Conservation (phyloP, 2,797 vertebrate species). For the Sebastes jordani region DNA sequence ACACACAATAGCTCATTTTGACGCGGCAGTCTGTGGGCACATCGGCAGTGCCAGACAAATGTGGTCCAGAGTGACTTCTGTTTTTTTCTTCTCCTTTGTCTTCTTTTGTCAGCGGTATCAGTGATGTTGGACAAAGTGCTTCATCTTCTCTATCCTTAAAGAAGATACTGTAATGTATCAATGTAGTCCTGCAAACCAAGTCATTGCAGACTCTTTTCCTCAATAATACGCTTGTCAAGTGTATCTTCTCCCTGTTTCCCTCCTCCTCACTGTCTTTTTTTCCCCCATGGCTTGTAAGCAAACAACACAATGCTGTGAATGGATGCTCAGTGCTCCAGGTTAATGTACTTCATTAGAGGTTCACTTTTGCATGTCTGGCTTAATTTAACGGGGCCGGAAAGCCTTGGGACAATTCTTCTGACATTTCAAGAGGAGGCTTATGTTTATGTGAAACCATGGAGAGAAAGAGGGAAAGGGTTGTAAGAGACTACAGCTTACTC, state of each 20-base stretch:
- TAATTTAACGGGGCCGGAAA: slow-evolving; percentile 67
- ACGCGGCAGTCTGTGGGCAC: slow-evolving; percentile 29
- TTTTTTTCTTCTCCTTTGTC: slow-evolving; percentile 1
- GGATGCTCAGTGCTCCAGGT: slow-evolving; percentile 61
- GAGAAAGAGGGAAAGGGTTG: slow-evolving; percentile 24
- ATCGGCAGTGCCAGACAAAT: slow-evolving; percentile 56
- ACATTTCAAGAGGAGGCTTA: slow-evolving; percentile 73
- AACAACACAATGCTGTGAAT: slow-evolving; percentile 54
- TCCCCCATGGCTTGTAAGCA: slow-evolving; percentile 45
- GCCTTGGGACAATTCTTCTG: slow-evolving; percentile 75
- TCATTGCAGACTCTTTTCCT: slow-evolving; percentile 31
- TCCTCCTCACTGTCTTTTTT: background rate
- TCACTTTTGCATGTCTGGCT: slow-evolving; percentile 69
- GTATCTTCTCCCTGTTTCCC: background rate
- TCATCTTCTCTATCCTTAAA: slow-evolving; percentile 52
- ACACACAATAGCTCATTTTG: slow-evolving; percentile 61
- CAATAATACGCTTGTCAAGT: slow-evolving; percentile 51
- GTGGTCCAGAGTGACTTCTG: slow-evolving; percentile 20
- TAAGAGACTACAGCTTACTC: slow-evolving; percentile 24
- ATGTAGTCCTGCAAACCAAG: slow-evolving; percentile 21
- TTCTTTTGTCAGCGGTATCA: slow-evolving; percentile 35
- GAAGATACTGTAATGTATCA: slow-evolving; percentile 40
- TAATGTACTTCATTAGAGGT: slow-evolving; percentile 78
- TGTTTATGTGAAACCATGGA: slow-evolving; percentile 54
- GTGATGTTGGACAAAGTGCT: slow-evolving; percentile 42